Conservation (phyloP, 1,140 invertebrate genomes). For the Magallana ariakensis region DNA sequence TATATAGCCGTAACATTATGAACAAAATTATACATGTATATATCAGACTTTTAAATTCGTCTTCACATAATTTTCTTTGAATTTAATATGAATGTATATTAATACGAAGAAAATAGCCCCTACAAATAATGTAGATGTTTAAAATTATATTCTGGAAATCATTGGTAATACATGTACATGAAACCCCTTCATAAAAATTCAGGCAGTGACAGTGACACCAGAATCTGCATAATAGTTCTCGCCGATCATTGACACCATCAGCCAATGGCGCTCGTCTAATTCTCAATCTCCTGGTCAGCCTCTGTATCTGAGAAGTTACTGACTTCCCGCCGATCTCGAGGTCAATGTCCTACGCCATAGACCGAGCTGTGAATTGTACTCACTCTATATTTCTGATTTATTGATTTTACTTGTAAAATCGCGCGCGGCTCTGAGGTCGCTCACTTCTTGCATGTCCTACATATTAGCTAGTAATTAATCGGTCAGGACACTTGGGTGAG, state of each 20-base stretch:
- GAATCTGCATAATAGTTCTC: too few relatives aligned
- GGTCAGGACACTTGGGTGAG: not conserved
- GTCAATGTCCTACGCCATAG: not conserved
- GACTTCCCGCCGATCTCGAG: not conserved
- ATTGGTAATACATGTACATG: too few relatives aligned
- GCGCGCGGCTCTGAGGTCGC: not conserved
- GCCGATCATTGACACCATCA: not conserved
- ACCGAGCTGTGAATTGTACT: not conserved
- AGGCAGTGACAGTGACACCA: too few relatives aligned
- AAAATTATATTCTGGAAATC: too few relatives aligned
- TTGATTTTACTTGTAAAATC: not conserved
- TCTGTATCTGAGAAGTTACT: not conserved
- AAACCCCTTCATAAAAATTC: too few relatives aligned
- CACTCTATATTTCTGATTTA: not conserved
- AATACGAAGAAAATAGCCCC: too few relatives aligned
- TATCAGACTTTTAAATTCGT: too few relatives aligned
- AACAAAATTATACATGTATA: too few relatives aligned
- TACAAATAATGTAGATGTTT: too few relatives aligned
- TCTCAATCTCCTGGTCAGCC: not conserved
- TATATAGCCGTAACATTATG: too few relatives aligned
- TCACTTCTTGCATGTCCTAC: conserved; percentile 3
- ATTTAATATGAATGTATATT: too few relatives aligned
- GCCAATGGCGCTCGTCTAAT: not conserved
- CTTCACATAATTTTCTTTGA: too few relatives aligned
- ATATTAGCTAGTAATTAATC: conserved; percentile 15